Percentiles rank a stretch among this genome's conserved stretches.
These are phyloP conservation scores for Liodrosophila aerea DNA, from an alignment of 2,888 invertebrate genomes.

Conservation along the genomic window DNA sequence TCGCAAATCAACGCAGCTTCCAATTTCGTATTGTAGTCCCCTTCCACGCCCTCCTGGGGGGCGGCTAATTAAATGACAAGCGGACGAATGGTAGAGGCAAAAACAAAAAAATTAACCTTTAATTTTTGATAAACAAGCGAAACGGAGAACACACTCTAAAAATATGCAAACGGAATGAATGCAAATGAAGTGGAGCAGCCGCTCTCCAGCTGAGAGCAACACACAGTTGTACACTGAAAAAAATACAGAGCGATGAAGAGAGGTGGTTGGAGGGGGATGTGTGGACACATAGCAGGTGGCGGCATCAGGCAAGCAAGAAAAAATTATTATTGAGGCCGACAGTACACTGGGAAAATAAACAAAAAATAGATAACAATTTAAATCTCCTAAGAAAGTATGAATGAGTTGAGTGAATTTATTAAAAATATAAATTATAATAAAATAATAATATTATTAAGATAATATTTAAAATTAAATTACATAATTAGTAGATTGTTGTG, in stretches of 20 bases:
- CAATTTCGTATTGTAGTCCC: slow-evolving; percentile 9
- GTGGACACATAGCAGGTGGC: slow-evolving; percentile 41
- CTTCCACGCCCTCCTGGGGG: not conserved
- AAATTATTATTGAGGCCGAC: not conserved
- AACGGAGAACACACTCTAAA: slow-evolving; percentile 39
- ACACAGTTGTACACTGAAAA: slow-evolving; percentile 7
- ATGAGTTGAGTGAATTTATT: too few species aligned
- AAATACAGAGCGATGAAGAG: not conserved
- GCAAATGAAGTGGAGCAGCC: slow-evolving; percentile 56
- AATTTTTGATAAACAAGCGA: slow-evolving; percentile 59
- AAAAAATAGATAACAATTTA: too few species aligned
- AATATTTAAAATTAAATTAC: too few species aligned
- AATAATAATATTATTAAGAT: too few species aligned
- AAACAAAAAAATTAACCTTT: slow-evolving; percentile 57
- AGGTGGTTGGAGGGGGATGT: not conserved
- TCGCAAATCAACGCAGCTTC: slow-evolving; percentile 43
- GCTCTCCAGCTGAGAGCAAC: slow-evolving; percentile 32
- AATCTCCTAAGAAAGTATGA: too few species aligned
- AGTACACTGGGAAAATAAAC: not conserved
- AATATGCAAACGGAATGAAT: slow-evolving; percentile 60
- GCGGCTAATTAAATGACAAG: slow-evolving; percentile 54
- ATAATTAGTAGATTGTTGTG: too few species aligned
- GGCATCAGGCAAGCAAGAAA: slow-evolving; percentile 18
- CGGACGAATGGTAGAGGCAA: not conserved
- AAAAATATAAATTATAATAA: too few species aligned